Base-by-base conservation (phyloP, 2,888 invertebrate genomes). In the Epicampocera succincta region DNA sequence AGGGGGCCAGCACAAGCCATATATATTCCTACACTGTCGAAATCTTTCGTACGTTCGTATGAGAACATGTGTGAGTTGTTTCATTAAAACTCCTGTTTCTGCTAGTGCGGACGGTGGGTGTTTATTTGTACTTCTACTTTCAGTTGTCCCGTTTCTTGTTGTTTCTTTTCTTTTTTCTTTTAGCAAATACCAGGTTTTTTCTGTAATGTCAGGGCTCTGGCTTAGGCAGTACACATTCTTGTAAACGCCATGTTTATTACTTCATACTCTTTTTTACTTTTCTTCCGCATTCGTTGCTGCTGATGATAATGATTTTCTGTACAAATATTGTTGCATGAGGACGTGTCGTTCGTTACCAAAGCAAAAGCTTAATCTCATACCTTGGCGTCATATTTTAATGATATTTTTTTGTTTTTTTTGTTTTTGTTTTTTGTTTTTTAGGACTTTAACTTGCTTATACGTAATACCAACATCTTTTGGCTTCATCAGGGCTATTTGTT, bases 391-490 rank as follows among this genome's bases (percentile, higher is more conserved):
- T 15, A 71, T 63, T 65, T 72, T 72, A 72, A 78, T 72, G 58
- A 65, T 44, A n/a, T n/a, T n/a, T n/a, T n/a, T n/a, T n/a, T n/a
- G n/a, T n/a, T n/a, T n/a, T n/a, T n/a, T n/a, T n/a, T n/a, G n/a
- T n/a, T n/a, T n/a, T n/a, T n/a, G n/a, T n/a, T n/a, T n/a, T n/a
- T n/a, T n/a, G n/a, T 44, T 74, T 74, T 74, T 71, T 63, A 72
- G 58, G 65, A 65, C 13, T 66, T 66, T 60, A 60, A 54, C 60
- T 72, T 73, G n/a, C 21, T 60, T 60, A 21, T 52, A n/a, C n/a
- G n/a, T n/a, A n/a, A n/a, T n/a, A 38, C 72, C 33, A 72, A 79
- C 72, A 79, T 54, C 72, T 73, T 79, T 73, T 66, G 58, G 29
- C 42, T 40, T 60, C 44, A 63, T 56, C 61, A 63, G 69, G 61